Evolutionary conservation across 2,113 vertebrate genomes (phyloP).

Genomic region (Daubentonia madagascariensis): DNA sequence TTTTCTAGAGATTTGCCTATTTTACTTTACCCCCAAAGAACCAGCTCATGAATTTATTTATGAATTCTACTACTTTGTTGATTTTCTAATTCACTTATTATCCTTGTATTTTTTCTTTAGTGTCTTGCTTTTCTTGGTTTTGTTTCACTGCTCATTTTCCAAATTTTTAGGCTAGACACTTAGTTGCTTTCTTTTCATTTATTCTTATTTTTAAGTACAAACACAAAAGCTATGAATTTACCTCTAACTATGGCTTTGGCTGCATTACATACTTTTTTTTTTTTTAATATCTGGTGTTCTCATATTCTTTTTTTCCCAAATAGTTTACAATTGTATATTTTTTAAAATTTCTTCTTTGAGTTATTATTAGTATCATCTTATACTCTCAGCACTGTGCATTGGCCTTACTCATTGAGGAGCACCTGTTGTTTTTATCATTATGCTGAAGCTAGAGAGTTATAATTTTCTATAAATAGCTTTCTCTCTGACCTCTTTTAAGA

Average conservation of each 20-base stretch:
- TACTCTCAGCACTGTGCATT: background rate
- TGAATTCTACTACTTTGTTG: background rate
- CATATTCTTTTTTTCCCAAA: background rate
- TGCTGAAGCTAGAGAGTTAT: background rate
- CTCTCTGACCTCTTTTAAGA: background rate
- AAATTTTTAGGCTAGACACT: background rate
- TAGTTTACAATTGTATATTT: background rate
- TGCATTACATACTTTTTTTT: background rate
- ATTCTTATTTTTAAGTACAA: background rate
- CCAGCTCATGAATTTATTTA: background rate
- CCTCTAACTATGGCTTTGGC: background rate
- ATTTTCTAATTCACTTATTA: conserved; percentile 12
- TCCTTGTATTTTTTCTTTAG: background rate
- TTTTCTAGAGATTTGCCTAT: background rate
- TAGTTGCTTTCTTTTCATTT: background rate
- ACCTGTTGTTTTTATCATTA: background rate
- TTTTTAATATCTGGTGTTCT: background rate
- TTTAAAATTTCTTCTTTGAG: background rate
- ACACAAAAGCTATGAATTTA: background rate
- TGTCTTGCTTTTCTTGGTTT: background rate
- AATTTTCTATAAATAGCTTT: background rate
- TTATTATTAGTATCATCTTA: background rate
- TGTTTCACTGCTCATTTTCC: background rate
- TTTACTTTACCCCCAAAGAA: background rate
- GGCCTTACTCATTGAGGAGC: background rate